phyloP scores from a whole-genome alignment of 2,797 vertebrate species.

The Neosilurus hyrtlii region DNA sequence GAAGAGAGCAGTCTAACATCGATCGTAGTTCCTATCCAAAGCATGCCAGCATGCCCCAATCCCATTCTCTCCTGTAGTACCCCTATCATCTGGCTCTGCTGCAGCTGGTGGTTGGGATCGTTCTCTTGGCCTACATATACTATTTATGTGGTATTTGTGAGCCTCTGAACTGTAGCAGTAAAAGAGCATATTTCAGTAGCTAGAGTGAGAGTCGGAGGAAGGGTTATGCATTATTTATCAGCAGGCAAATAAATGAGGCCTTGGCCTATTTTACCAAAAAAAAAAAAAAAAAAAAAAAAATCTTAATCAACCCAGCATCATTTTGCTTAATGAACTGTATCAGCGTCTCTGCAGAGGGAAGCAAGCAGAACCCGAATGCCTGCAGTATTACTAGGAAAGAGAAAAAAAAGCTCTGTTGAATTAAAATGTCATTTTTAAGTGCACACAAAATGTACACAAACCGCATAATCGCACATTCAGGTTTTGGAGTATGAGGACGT shows the following conservation, averaged over 20 bases:
- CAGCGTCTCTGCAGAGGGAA: constrained; percentile 10
- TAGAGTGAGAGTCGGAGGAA: constrained; percentile 32
- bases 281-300: constrained; percentile 12
- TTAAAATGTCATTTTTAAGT: not conserved
- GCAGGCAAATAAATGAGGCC: constrained; percentile 56
- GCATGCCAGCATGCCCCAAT: constrained; percentile 53
- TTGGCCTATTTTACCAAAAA: constrained; percentile 58
- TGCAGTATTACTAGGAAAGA: not conserved
- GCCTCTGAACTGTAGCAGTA: constrained; percentile 27
- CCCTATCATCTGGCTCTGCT: constrained; percentile 27
- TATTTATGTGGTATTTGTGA: constrained; percentile 9
- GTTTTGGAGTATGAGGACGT: not conserved
- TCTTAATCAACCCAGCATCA: constrained; percentile 42
- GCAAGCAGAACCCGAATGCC: not conserved
- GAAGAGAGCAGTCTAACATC: constrained; percentile 52
- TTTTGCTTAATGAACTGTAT: constrained; percentile 22
- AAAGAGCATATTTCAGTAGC: constrained; percentile 45
- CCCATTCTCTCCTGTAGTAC: constrained; percentile 39
- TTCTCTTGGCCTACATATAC: constrained; percentile 32
- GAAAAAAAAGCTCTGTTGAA: not conserved
- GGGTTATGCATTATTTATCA: constrained; percentile 59
- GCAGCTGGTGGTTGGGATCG: constrained; percentile 13
- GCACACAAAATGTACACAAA: not conserved
- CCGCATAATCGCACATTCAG: not conserved
- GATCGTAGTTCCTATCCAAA: constrained; percentile 57